A percentile compares a stretch with the other conserved stretches of the same genome.
Conservation (phyloP, 2,888 invertebrate genomes). For the Drosophila kokeensis region DNA sequence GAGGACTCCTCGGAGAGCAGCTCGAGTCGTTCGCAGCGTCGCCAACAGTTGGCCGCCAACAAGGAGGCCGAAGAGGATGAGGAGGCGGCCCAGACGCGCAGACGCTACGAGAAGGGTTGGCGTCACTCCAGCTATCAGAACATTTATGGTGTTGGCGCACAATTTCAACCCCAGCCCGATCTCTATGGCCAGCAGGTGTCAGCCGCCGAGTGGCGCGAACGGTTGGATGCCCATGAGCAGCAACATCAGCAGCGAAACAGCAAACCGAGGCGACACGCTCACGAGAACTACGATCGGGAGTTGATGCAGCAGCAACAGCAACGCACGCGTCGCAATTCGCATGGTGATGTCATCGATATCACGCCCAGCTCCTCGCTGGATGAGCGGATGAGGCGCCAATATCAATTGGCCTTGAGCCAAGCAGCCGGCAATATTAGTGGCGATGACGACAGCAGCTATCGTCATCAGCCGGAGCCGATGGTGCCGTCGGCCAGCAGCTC, state of each 20-base stretch:
- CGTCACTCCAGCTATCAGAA: constrained; percentile 87
- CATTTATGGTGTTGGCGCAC: constrained; percentile 83
- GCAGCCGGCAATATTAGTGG: constrained; percentile 43
- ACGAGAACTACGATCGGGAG: constrained; percentile 72
- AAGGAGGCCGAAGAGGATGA: constrained; percentile 85
- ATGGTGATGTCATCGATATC: constrained; percentile 65
- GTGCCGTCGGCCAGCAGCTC: constrained; percentile 44
- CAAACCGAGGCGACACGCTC: constrained; percentile 42
- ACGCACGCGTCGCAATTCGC: constrained; percentile 64
- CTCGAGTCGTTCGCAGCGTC: constrained; percentile 90
- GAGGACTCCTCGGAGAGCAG: constrained; percentile 94
- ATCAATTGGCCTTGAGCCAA: constrained; percentile 47
- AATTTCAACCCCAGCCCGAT: constrained; percentile 88
- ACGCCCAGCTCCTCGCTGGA: constrained; percentile 80
- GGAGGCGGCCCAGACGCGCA: constrained; percentile 84
- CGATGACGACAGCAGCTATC: constrained; percentile 75
- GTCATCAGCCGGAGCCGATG: constrained; percentile 40
- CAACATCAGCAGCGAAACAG: constrained; percentile 58
- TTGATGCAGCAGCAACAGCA: constrained; percentile 51
- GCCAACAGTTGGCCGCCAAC: constrained; percentile 83
- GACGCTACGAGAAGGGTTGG: constrained; percentile 90
- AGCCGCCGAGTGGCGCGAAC: constrained; percentile 81
- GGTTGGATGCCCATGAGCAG: constrained; percentile 77
- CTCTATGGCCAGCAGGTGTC: constrained; percentile 87
- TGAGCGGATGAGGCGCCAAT: constrained; percentile 75